These are phyloP conservation scores for Caenorhabditis sulstoni DNA, from an alignment of 2,888 invertebrate genomes.

Conservation along the genomic window DNA sequence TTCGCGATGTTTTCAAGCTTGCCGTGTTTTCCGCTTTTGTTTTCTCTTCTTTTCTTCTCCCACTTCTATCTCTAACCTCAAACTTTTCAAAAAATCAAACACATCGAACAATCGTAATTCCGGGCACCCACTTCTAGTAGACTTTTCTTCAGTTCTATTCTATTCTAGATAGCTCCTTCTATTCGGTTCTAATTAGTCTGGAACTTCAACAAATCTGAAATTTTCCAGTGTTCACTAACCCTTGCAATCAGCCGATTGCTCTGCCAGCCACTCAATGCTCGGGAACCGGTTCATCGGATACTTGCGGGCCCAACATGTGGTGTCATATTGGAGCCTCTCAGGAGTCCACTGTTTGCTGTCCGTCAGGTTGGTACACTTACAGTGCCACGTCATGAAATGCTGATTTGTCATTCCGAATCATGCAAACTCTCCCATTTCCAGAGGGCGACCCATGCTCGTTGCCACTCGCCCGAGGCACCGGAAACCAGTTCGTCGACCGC, in stretches of 20 bases:
- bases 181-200: too few species aligned
- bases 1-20: background rate
- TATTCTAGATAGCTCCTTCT: slow-evolving; percentile 1
- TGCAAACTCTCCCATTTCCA: slow-evolving; percentile 18
- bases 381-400: background rate
- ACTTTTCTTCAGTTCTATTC: background rate
- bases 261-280: slow-evolving; percentile 69
- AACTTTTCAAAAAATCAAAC: too few species aligned
- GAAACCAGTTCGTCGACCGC: slow-evolving; percentile 72
- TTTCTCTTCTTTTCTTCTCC: background rate
- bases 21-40: too few species aligned
- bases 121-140: too few species aligned
- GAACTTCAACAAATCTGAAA: background rate
- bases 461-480: slow-evolving; percentile 71
- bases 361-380: slow-evolving; percentile 66
- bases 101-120: too few species aligned
- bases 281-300: slow-evolving; percentile 57
- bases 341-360: slow-evolving; percentile 78
- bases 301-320: slow-evolving; percentile 71
- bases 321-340: slow-evolving; percentile 77
- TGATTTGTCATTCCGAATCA: background rate
- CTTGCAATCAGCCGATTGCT: slow-evolving; percentile 73
- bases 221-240: slow-evolving; percentile 75
- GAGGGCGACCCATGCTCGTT: slow-evolving; percentile 72
- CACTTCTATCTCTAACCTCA: background rate